Evolutionary conservation across 2,797 vertebrate genomes (phyloP).

Genomic region (Numenius phaeopus): DNA sequence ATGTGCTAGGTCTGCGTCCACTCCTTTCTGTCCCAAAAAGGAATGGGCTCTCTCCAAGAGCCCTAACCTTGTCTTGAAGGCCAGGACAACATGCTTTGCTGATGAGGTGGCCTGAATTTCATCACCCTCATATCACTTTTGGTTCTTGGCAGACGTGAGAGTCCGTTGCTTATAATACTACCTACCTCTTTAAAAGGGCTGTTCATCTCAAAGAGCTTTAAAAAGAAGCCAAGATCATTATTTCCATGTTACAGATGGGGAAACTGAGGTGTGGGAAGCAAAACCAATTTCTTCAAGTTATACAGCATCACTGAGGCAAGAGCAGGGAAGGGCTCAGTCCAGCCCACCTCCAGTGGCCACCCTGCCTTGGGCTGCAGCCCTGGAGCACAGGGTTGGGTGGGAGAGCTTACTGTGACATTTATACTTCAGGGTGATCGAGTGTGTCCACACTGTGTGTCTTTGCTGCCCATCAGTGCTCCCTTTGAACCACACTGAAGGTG

Average conservation of each 20-base stretch:
- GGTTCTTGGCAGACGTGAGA: slow-evolving; percentile 49
- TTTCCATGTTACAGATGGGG: background rate
- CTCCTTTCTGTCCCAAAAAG: slow-evolving; percentile 68
- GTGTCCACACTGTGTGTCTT: background rate
- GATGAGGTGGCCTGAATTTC: slow-evolving; percentile 69
- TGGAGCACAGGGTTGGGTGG: background rate
- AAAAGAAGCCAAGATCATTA: slow-evolving; percentile 32
- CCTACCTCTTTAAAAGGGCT: slow-evolving; percentile 59
- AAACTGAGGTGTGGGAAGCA: background rate
- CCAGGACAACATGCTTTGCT: slow-evolving; percentile 68
- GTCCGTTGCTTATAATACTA: slow-evolving; percentile 44
- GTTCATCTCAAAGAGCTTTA: slow-evolving; percentile 36
- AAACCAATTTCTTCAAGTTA: background rate
- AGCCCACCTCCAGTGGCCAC: accelerated
- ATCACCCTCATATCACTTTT: slow-evolving; percentile 69
- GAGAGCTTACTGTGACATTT: background rate
- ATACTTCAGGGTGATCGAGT: background rate
- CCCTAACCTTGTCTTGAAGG: slow-evolving; percentile 72
- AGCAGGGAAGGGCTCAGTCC: background rate
- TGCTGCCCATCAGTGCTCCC: background rate
- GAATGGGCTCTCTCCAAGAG: slow-evolving; percentile 39
- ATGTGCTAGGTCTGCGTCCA: slow-evolving; percentile 45
- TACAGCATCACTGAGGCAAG: background rate
- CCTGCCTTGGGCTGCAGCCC: background rate
- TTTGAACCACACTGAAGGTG: background rate